These are phyloP conservation scores for Pheosia gnoma DNA, from an alignment of 2,888 invertebrate species.

Conservation along the genomic window DNA sequence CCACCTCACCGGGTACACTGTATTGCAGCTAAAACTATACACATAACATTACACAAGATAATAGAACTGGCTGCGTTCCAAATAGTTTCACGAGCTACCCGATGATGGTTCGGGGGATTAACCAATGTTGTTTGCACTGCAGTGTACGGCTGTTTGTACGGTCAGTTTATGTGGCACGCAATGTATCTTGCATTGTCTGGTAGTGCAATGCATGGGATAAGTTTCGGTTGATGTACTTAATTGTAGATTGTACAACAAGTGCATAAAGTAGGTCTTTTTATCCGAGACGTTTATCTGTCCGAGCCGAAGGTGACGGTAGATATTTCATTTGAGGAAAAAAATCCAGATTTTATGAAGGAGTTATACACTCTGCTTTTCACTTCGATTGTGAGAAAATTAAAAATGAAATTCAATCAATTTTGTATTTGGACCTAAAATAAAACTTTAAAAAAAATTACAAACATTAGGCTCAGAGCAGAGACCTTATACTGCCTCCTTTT, in stretches of 20 bases:
- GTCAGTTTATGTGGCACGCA: slow-evolving; percentile 26
- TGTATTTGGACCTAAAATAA: too few species aligned
- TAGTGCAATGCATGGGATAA: slow-evolving; percentile 10
- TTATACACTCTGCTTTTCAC: not conserved
- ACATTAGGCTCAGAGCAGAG: too few species aligned
- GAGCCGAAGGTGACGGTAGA: too few species aligned
- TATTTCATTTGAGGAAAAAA: not conserved
- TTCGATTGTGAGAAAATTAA: not conserved
- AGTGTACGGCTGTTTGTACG: slow-evolving; percentile 30
- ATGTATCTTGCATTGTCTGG: slow-evolving; percentile 26
- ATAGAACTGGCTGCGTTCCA: slow-evolving; percentile 72
- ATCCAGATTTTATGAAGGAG: not conserved
- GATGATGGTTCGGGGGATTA: slow-evolving; percentile 67
- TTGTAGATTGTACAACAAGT: too few species aligned
- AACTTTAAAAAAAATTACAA: too few species aligned
- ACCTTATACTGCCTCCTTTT: too few species aligned
- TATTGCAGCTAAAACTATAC: slow-evolving; percentile 37
- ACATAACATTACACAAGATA: slow-evolving; percentile 48
- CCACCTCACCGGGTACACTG: slow-evolving; percentile 31
- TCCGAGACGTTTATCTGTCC: too few species aligned
- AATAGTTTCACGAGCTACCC: slow-evolving; percentile 53
- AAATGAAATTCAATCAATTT: too few species aligned
- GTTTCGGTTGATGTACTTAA: slow-evolving; percentile 6
- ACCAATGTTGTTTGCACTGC: slow-evolving; percentile 56
- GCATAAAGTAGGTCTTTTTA: too few species aligned